Conservation (phyloP, 2,113 vertebrate genomes). For the Ranitomeya variabilis region DNA sequence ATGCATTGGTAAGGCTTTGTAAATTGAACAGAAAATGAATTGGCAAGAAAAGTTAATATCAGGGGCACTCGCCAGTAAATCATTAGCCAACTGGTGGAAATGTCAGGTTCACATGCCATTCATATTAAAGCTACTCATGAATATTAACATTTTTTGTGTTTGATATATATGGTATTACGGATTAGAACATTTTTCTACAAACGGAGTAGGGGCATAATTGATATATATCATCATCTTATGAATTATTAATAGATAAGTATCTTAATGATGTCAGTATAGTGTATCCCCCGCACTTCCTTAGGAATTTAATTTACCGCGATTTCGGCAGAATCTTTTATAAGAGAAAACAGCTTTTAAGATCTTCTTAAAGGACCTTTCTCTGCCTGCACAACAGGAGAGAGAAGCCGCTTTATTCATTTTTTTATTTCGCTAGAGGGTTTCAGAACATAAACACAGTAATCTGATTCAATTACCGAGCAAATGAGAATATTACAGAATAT, state of each 20-base stretch:
- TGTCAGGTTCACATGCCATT: constrained; percentile 57
- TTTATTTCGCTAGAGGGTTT: constrained; percentile 34
- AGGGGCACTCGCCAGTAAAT: constrained; percentile 49
- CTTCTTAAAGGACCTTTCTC: constrained; percentile 36
- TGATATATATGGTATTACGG: constrained; percentile 53
- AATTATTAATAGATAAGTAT: constrained; percentile 51
- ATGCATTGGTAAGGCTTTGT: constrained; percentile 56
- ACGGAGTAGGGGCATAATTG: constrained; percentile 45
- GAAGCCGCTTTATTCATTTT: constrained; percentile 40
- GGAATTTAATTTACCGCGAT: constrained; percentile 34
- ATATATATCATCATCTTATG: constrained; percentile 55
- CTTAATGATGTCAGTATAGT: constrained; percentile 50
- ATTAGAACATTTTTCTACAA: constrained; percentile 54
- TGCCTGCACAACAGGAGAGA: constrained; percentile 21
- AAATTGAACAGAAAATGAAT: constrained; percentile 56
- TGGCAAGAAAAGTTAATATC: constrained; percentile 57
- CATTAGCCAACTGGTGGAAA: constrained; percentile 51
- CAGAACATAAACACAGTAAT: constrained; percentile 48
- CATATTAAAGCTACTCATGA: constrained; percentile 55
- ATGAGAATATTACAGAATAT: constrained; percentile 40
- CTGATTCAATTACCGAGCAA: constrained; percentile 41
- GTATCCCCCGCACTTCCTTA: constrained; percentile 32
- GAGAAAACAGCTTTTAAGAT: constrained; percentile 28
- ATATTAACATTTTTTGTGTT: constrained; percentile 55
- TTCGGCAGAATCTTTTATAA: constrained; percentile 6